Percentiles rank a stretch among this genome's conserved stretches.
phyloP scores from a whole-genome alignment of 2,113 vertebrate genomes.

The Tragelaphus strepsiceros region DNA sequence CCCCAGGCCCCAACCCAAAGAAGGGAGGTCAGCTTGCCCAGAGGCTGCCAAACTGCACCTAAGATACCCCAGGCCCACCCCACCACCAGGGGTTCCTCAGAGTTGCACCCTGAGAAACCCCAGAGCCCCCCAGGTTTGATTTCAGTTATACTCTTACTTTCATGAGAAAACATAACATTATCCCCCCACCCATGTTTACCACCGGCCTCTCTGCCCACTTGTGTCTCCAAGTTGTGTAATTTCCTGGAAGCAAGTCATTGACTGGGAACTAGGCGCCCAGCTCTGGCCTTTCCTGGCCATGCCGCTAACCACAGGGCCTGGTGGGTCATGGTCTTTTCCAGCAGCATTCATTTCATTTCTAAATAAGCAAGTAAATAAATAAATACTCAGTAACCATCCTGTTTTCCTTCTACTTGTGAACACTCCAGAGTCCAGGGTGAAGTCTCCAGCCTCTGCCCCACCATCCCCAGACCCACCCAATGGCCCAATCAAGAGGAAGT shows the following conservation, averaged over 20 bases:
- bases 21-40: neutral
- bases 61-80: neutral
- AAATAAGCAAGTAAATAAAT: neutral
- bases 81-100: neutral
- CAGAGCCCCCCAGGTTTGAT: neutral
- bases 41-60: neutral
- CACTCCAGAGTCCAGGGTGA: neutral
- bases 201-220: neutral
- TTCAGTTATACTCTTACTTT: neutral
- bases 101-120: neutral
- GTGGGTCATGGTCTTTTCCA: neutral
- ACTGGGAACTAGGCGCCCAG: neutral
- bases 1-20: neutral
- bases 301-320: neutral
- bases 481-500: neutral
- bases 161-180: neutral
- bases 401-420: neutral
- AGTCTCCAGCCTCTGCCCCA: fast-evolving
- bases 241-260: neutral
- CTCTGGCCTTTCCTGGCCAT: neutral
- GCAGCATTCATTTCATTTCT: neutral
- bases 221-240: fast-evolving
- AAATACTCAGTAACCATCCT: neutral
- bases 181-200: fast-evolving
- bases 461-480: neutral